These are phyloP conservation scores for Philypnodon macrostomus DNA, from an alignment of 2,797 vertebrate genomes.

Conservation along the genomic window DNA sequence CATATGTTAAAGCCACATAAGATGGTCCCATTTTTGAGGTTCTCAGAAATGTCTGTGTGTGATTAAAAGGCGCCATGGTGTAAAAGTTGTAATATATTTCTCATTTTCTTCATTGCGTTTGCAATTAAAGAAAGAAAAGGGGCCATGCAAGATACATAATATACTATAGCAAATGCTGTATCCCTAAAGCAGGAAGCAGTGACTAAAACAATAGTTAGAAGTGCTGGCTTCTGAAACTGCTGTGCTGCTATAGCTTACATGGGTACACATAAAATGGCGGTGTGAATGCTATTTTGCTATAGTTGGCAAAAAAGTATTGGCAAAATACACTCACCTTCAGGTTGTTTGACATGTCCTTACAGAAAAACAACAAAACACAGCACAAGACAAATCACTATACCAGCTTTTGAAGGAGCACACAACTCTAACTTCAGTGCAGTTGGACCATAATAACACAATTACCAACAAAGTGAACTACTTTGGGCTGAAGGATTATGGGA, in stretches of 20 bases:
- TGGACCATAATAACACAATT: slow-evolving; percentile 37
- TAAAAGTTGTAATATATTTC: background rate
- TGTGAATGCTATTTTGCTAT: slow-evolving; percentile 26
- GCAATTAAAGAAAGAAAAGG: slow-evolving; percentile 7
- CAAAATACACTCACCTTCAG: slow-evolving; percentile 75
- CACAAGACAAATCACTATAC: slow-evolving; percentile 61
- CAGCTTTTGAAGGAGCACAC: slow-evolving; percentile 38
- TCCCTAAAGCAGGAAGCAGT: slow-evolving; percentile 54
- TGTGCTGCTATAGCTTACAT: slow-evolving; percentile 30
- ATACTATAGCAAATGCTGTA: slow-evolving; percentile 6
- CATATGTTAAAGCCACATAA: slow-evolving; percentile 6
- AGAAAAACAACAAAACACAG: slow-evolving; percentile 72
- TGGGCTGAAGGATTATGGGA: slow-evolving; percentile 58
- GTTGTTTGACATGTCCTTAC: slow-evolving; percentile 74
- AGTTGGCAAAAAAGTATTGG: slow-evolving; percentile 35
- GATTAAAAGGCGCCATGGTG: slow-evolving; percentile 1
- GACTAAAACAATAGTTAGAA: slow-evolving; percentile 26
- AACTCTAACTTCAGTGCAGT: slow-evolving; percentile 34
- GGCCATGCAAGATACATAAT: slow-evolving; percentile 38
- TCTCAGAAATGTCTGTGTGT: slow-evolving; percentile 5
- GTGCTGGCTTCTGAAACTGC: slow-evolving; percentile 46
- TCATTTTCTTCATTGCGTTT: slow-evolving; percentile 4
- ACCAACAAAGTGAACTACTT: slow-evolving; percentile 46
- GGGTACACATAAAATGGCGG: slow-evolving; percentile 51
- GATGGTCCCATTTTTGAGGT: slow-evolving; percentile 6